phyloP scores from a whole-genome alignment of 2,888 invertebrate species.

The Achlya flavicornis region DNA sequence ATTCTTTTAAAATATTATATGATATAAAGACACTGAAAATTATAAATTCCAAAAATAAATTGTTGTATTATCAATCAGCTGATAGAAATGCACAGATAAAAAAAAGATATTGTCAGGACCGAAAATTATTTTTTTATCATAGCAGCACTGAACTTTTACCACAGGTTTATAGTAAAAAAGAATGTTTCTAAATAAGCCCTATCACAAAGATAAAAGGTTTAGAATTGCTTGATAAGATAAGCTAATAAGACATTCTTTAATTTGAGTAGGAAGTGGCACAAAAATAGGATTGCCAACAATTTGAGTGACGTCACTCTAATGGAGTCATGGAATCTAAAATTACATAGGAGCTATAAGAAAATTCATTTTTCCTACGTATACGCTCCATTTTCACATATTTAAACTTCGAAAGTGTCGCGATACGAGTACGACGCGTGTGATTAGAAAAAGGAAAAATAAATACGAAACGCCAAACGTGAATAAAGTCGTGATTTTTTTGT shows the following conservation, averaged over 20 bases:
- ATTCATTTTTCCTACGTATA: constrained; percentile 61
- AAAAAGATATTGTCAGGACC: constrained; percentile 15
- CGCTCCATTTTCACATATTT: constrained; percentile 60
- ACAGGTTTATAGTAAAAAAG: constrained; percentile 49
- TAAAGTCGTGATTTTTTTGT: constrained; percentile 44
- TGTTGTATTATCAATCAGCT: constrained; percentile 32
- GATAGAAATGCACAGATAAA: constrained; percentile 28
- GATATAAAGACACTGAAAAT: background rate
- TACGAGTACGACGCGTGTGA: constrained; percentile 64
- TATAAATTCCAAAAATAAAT: constrained; percentile 3
- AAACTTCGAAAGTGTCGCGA: constrained; percentile 60
- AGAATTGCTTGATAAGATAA: constrained; percentile 51
- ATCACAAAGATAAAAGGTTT: constrained; percentile 48
- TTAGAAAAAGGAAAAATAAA: constrained; percentile 40
- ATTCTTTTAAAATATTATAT: background rate
- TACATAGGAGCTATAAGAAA: constrained; percentile 70
- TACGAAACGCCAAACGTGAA: constrained; percentile 33
- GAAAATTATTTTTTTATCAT: constrained; percentile 37
- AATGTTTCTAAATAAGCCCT: constrained; percentile 55
- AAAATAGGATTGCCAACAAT: constrained; percentile 84
- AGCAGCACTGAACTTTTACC: constrained; percentile 54
- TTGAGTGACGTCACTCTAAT: constrained; percentile 79
- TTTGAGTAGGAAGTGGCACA: constrained; percentile 74
- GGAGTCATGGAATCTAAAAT: constrained; percentile 79
- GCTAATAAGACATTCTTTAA: constrained; percentile 62